Conservation (phyloP, 1,140 invertebrate species). For the Asobara japonica region DNA sequence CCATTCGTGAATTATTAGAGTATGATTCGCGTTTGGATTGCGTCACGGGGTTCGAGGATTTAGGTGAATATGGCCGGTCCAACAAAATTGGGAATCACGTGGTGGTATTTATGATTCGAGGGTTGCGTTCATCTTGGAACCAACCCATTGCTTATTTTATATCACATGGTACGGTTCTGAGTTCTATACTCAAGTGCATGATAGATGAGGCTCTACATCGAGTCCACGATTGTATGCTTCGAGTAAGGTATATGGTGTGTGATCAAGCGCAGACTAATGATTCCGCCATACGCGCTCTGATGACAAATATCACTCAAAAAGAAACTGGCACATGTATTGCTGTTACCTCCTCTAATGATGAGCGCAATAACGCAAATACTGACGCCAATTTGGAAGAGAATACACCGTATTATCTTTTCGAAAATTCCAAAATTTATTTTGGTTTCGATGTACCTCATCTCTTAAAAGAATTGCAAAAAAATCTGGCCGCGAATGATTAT, state of each 20-base stretch:
- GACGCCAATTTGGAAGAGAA: not conserved
- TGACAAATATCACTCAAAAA: not conserved
- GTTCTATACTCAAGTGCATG: slow-evolving; percentile 16
- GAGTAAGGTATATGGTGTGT: too few species aligned
- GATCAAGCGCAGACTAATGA: not conserved
- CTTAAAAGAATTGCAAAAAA: too few species aligned
- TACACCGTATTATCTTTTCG: not conserved
- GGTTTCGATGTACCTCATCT: too few species aligned
- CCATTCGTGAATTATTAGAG: slow-evolving; percentile 36
- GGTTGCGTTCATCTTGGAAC: slow-evolving; percentile 29
- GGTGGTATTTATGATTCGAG: slow-evolving; percentile 34
- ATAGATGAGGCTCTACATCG: not conserved
- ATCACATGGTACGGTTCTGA: slow-evolving; percentile 19
- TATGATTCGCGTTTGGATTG: slow-evolving; percentile 39
- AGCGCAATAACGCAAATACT: not conserved
- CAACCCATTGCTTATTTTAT: slow-evolving; percentile 33
- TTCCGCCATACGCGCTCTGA: not conserved
- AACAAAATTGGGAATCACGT: slow-evolving; percentile 19
- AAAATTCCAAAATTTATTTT: not conserved
- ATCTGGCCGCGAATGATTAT: too few species aligned
- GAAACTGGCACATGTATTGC: not conserved
- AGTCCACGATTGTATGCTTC: too few species aligned
- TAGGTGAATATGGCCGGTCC: slow-evolving; percentile 25
- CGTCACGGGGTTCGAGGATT: slow-evolving; percentile 41
- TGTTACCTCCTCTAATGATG: not conserved